A percentile compares a stretch with the other conserved stretches of the same genome.
phyloP scores from a whole-genome alignment of 2,888 invertebrate species.

The Lochmaea crataegi region DNA sequence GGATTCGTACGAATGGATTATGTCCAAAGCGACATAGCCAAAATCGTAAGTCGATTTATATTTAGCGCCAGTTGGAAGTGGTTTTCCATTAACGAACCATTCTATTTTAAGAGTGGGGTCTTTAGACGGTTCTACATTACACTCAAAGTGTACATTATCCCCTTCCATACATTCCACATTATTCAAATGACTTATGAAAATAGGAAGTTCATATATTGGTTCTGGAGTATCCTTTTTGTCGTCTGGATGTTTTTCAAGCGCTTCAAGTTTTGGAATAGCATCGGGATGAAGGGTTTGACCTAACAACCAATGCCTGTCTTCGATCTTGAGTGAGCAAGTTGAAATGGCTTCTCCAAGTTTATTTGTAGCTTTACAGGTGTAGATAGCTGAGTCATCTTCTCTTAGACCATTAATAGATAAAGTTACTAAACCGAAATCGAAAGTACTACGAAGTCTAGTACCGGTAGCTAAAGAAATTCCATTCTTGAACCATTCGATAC shows the following conservation, averaged over 20 bases:
- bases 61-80: slow-evolving; percentile 87
- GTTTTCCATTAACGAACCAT: slow-evolving; percentile 95
- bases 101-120: slow-evolving; percentile 92
- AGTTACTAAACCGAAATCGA: slow-evolving; percentile 97
- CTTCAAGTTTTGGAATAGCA: slow-evolving; percentile 86
- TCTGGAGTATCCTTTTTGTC: slow-evolving; percentile 78
- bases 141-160: slow-evolving; percentile 90
- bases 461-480: slow-evolving; percentile 88
- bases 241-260: slow-evolving; percentile 83
- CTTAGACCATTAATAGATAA: slow-evolving; percentile 88
- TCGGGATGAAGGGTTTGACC: slow-evolving; percentile 91
- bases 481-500: slow-evolving; percentile 94
- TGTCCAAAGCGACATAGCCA: slow-evolving; percentile 93
- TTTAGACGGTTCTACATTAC: slow-evolving; percentile 90
- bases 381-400: slow-evolving; percentile 93
- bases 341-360: slow-evolving; percentile 94
- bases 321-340: slow-evolving; percentile 89
- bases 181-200: slow-evolving; percentile 91
- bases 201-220: slow-evolving; percentile 84
- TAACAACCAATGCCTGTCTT: slow-evolving; percentile 88
- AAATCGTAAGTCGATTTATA: slow-evolving; percentile 96
- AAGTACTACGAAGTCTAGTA: slow-evolving; percentile 90
- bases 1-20: slow-evolving; percentile 88
- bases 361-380: slow-evolving; percentile 95
- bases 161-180: slow-evolving; percentile 90